Evolutionary conservation across 2,888 invertebrate species (phyloP), one percentile per base, ranked within the genome.

Genomic region (Gastracanthus pulcherrimus): DNA sequence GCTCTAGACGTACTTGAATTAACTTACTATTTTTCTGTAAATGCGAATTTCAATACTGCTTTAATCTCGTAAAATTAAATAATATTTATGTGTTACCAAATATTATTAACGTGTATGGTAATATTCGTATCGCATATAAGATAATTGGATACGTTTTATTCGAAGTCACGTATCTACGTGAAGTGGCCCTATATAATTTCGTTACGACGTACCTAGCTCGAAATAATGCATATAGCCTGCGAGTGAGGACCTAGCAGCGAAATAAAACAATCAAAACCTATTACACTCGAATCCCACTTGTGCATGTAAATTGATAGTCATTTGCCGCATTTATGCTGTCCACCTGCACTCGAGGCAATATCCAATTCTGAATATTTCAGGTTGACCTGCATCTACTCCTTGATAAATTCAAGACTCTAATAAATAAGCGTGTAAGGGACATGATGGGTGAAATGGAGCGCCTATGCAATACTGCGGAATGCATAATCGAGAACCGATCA

Each of bases 231-330:
- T 55, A 38, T 69, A 38, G 60, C 31, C 38, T 74, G 19, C 45
- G 62, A 51, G 58, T 45, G 31, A 29, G 29, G 45, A 31, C 16
- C 51, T 70, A 55, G 38, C 38, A 16, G 45, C 31, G 2, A 38
- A 67, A 31, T 80, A 66, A 76, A 80, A 76, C 80, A 80, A 82
- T 82, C 79, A 80, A 82, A 82, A 71, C 67, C 70, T 48, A 80
- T 76, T 82, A 67, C 45, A 60, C 36, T 38, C 41, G n/a, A 62
- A 31, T 26, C 69, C 64, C 38, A 80, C 71, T 82, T 76, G 67
- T 19, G 62, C 71, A 80, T 80, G 72, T 62, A 82, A 80, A 82
- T 82, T 80, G 67, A 80, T 67, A 60, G 80, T 72, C 72, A 58
- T 80, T 76, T 76, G 34, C 51, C 4, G 41, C 67, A 13, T 76